Percentiles rank a stretch among this genome's conserved stretches.
These are phyloP conservation scores for Rhamnusium bicolor DNA, from an alignment of 2,888 invertebrate species.

Conservation along the genomic window DNA sequence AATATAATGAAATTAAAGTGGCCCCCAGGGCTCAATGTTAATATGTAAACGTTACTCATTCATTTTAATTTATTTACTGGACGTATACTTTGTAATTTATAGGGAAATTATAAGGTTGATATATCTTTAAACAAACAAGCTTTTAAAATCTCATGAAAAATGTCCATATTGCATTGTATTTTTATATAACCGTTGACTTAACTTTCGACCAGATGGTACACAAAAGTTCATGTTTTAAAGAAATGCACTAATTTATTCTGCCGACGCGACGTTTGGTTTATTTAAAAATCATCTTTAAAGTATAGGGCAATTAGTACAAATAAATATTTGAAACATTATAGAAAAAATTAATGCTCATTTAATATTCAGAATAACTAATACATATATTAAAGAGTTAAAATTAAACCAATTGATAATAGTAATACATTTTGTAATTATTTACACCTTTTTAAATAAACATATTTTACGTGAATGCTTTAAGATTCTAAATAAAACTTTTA, in stretches of 20 bases:
- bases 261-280: slow-evolving; percentile 23
- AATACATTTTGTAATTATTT: slow-evolving; percentile 23
- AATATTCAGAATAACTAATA: slow-evolving; percentile 25
- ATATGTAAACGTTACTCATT: slow-evolving; percentile 13
- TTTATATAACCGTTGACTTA: background rate
- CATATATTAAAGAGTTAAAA: slow-evolving; percentile 16
- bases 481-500: slow-evolving; percentile 6
- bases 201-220: slow-evolving; percentile 18
- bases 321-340: slow-evolving; percentile 17
- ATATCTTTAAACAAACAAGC: slow-evolving; percentile 26
- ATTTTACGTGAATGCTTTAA: slow-evolving; percentile 11
- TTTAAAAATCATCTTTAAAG: slow-evolving; percentile 25
- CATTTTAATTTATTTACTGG: slow-evolving; percentile 28
- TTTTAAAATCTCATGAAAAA: slow-evolving; percentile 28
- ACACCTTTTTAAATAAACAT: slow-evolving; percentile 22
- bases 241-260: slow-evolving; percentile 28
- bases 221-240: background rate
- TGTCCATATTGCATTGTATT: slow-evolving; percentile 20
- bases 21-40: slow-evolving; percentile 23
- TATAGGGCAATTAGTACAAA: slow-evolving; percentile 18
- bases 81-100: slow-evolving; percentile 23
- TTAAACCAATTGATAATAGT: slow-evolving; percentile 23
- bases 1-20: slow-evolving; percentile 43
- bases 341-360: slow-evolving; percentile 11
- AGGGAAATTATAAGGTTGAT: slow-evolving; percentile 31